phyloP scores from a whole-genome alignment of 1,140 invertebrate genomes.

The Andrena cerasifolii region DNA sequence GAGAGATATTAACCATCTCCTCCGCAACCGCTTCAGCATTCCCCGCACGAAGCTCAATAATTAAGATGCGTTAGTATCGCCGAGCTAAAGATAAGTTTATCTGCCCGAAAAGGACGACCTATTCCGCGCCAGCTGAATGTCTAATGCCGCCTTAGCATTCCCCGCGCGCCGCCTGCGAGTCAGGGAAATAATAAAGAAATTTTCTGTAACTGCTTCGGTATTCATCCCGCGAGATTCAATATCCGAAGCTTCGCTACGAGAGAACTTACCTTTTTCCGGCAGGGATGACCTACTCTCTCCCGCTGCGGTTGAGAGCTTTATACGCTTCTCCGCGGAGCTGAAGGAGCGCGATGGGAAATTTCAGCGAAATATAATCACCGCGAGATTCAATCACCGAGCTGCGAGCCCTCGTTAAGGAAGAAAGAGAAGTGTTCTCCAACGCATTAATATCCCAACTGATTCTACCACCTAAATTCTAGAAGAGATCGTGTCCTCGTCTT shows the following conservation, averaged over 20 bases:
- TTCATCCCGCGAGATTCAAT: constrained; percentile 34
- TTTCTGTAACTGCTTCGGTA: background rate
- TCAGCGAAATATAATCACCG: background rate
- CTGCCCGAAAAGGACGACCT: background rate
- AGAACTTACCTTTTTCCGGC: background rate
- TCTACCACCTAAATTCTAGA: no score
- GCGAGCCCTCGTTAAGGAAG: no score
- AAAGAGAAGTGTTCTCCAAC: no score
- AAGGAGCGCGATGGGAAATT: constrained; percentile 17
- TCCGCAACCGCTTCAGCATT: background rate
- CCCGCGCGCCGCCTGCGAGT: no score
- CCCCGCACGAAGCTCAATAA: background rate
- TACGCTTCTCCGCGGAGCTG: background rate
- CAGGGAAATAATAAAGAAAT: background rate
- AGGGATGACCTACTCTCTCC: background rate
- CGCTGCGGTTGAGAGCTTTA: background rate
- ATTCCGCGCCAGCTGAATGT: background rate
- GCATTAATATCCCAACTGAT: no score
- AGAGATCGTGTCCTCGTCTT: no score
- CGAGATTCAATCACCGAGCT: no score
- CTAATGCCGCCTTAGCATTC: constrained; percentile 5
- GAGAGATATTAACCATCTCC: no score
- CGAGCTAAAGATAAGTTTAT: no score
- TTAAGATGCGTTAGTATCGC: background rate
- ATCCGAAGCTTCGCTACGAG: background rate